Evolutionary conservation across 1,140 invertebrate species (phyloP).

Genomic region (Lerema accius): DNA sequence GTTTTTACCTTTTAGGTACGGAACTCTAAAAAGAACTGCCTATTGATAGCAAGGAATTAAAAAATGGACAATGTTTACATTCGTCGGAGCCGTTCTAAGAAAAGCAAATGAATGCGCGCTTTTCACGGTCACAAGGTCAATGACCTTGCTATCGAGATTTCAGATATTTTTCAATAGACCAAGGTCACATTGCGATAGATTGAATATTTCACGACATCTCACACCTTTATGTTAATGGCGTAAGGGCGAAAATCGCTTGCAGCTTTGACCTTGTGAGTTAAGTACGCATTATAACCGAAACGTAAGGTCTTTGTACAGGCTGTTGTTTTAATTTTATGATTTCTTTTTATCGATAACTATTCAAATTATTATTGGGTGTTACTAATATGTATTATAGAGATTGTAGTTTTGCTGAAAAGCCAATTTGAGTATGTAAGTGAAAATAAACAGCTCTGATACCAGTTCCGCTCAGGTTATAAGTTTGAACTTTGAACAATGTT

Average conservation of each 20-base stretch:
- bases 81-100: conserved; percentile 37
- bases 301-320: neutral
- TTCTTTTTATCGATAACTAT: conserved; percentile 15
- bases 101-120: conserved; percentile 28
- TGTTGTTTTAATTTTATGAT: neutral
- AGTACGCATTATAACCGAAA: neutral
- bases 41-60: no score
- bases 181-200: conserved; percentile 16
- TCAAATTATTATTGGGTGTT: no score
- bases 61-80: conserved; percentile 8
- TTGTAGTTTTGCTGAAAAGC: no score
- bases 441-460: no score
- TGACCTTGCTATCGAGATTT: conserved; percentile 36
- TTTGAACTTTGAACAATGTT: no score
- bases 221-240: neutral
- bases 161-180: conserved; percentile 30
- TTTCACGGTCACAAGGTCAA: conserved; percentile 39
- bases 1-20: no score
- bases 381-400: no score
- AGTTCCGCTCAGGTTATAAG: no score
- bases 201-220: neutral
- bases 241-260: neutral
- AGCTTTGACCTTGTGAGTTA: neutral
- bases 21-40: no score
- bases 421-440: no score